Evolutionary conservation across 2,797 vertebrate species (phyloP).

Genomic region (Tachyglossus aculeatus): DNA sequence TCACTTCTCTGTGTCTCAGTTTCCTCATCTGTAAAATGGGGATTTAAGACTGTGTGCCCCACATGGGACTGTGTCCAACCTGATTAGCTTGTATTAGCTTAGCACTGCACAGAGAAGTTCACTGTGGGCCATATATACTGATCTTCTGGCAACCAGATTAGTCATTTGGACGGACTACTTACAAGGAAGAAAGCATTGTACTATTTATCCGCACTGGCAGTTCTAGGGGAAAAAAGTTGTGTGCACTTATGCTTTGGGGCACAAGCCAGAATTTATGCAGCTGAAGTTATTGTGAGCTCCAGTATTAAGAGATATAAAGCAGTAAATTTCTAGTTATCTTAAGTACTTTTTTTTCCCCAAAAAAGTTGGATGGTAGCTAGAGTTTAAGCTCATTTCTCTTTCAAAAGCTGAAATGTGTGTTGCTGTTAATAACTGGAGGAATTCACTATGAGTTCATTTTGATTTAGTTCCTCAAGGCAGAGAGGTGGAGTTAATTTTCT

Average conservation of each 20-base stretch:
- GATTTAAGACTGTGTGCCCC: too few species aligned
- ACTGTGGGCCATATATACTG: neutral
- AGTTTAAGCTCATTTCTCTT: neutral
- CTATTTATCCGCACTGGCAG: neutral
- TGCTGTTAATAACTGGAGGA: too few species aligned
- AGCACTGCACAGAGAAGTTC: too few species aligned
- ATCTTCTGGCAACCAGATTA: conserved; percentile 36
- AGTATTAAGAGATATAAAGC: neutral
- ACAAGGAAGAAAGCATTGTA: neutral
- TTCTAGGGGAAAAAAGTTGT: neutral
- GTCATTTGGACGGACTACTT: conserved; percentile 22
- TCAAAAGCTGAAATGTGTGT: neutral
- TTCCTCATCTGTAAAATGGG: too few species aligned
- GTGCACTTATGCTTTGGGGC: neutral
- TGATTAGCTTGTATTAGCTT: too few species aligned
- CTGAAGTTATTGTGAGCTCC: conserved; percentile 1
- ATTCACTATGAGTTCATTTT: too few species aligned
- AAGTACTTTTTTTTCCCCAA: conserved; percentile 21
- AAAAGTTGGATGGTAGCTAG: neutral
- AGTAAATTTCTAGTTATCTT: neutral
- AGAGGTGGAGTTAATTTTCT: neutral
- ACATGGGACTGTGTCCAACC: too few species aligned
- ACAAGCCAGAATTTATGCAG: conserved; percentile 17
- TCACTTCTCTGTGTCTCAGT: too few species aligned
- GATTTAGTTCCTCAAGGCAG: too few species aligned